phyloP scores from a whole-genome alignment of 2,888 invertebrate genomes.

The Argyra leucocephala region DNA sequence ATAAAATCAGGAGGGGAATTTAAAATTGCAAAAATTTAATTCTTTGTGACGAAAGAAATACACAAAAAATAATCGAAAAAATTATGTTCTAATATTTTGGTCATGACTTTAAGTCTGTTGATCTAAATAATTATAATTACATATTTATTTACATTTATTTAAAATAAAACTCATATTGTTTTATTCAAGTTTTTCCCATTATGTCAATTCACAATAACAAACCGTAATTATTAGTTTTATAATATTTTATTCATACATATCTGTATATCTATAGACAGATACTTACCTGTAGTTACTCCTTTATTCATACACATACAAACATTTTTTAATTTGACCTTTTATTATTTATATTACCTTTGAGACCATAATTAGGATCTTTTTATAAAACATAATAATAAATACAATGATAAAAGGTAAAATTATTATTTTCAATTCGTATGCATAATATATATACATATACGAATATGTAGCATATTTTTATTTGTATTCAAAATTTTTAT shows the following conservation, averaged over 20 bases:
- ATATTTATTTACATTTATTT: too few relatives aligned
- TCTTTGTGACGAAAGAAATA: too few relatives aligned
- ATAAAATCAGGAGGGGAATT: too few relatives aligned
- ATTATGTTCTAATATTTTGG: too few relatives aligned
- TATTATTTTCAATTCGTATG: not conserved
- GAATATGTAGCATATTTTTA: too few relatives aligned
- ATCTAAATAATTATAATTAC: too few relatives aligned
- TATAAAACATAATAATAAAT: not conserved
- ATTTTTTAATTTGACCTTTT: not conserved
- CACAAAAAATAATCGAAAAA: too few relatives aligned
- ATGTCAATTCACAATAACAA: not conserved
- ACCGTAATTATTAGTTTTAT: not conserved
- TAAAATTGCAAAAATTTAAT: too few relatives aligned
- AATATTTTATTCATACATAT: not conserved
- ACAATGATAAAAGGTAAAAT: not conserved
- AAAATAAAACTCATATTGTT: too few relatives aligned
- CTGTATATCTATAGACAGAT: not conserved
- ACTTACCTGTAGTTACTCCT: not conserved
- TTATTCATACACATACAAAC: not conserved
- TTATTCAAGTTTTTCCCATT: slow-evolving; percentile 43
- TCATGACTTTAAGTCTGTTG: too few relatives aligned
- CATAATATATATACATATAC: too few relatives aligned
- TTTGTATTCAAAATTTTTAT: too few relatives aligned
- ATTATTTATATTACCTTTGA: not conserved
- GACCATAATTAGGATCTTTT: not conserved